Base-by-base conservation (phyloP, 2,113 vertebrate species). In the Tiliqua scincoides region DNA sequence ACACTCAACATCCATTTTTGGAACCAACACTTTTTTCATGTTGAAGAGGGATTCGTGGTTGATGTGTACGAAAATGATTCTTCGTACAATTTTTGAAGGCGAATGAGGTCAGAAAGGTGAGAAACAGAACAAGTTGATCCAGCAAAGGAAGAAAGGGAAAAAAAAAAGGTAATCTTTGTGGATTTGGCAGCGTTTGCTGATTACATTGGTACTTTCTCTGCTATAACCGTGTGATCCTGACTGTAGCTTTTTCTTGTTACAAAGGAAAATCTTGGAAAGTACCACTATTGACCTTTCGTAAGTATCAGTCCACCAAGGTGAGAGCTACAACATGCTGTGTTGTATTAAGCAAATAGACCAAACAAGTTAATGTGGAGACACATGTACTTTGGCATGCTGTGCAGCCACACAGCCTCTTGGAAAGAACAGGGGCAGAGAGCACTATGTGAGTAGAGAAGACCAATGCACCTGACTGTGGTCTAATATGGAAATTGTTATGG, bases 81-180 rank as follows among this genome's bases (percentile, higher is more conserved):
- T 73, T 61, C 70, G 48, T 37, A 82, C 73, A 82, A 71, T 54
- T 82, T 82, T n/a, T 57, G 67, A 57, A 79, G 75, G 82, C 57
- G 79, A 89, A 83, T 78, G 74, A 86, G 73, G 59, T 82, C 67
- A 82, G 68, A 78, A 83, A 78, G 68, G 84, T 62, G n/a, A 84
- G 43, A 86, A 88, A 83, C 6, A 25, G 3, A 62, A 62, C 57
- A 62, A 61, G 6, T 17, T 78, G 30, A 59, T 87, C 87, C 20
- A 65, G 43, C 73, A 30, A 52, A 88, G 23, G 57, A 48, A 8
- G 43, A 48, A 48, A 48, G 43, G n/a, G 11, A 12, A 52, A 21
- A 88, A 59, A 6, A 73, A 83, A 79, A 63, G n/a, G 32, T 73
- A 91, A 93, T 89, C 76, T 48, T n/a, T 25, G 77, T 61, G n/a